Conservation (phyloP, 2,888 invertebrate species). For the Meganola albula region DNA sequence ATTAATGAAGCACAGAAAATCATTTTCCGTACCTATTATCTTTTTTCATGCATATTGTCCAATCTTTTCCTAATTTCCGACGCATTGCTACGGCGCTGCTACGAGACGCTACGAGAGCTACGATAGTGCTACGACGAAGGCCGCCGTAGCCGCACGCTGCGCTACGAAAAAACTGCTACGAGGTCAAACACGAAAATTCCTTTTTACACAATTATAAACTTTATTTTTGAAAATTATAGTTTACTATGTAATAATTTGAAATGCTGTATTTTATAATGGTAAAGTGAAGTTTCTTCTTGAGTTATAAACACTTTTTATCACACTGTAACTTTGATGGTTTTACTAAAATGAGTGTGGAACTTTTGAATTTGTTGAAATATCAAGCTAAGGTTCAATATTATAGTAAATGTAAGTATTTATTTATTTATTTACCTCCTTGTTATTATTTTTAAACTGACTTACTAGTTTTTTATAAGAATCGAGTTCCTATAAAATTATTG, state of each 20-base stretch:
- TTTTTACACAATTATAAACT: constrained; percentile 8
- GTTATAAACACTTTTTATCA: constrained; percentile 21
- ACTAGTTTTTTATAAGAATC: background rate
- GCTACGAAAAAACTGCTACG: constrained; percentile 36
- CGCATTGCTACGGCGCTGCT: too few relatives aligned
- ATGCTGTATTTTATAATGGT: constrained; percentile 2
- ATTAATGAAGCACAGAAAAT: too few relatives aligned
- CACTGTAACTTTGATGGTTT: constrained; percentile 23
- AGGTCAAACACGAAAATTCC: constrained; percentile 38
- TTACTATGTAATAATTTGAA: constrained; percentile 10
- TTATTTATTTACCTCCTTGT: constrained; percentile 12
- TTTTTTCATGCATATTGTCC: too few relatives aligned
- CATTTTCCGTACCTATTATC: too few relatives aligned
- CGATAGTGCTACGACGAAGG: constrained; percentile 68
- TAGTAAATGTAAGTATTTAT: constrained; percentile 43
- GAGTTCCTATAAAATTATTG: too few relatives aligned
- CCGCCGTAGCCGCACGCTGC: constrained; percentile 60
- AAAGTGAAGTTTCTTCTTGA: constrained; percentile 18
- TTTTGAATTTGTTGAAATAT: constrained; percentile 48
- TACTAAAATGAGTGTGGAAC: constrained; percentile 61
- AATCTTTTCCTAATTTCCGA: too few relatives aligned
- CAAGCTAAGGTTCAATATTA: constrained; percentile 40
- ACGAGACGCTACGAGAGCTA: constrained; percentile 17
- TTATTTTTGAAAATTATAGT: constrained; percentile 7
- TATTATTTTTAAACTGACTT: background rate